These are phyloP conservation scores for Dissostichus mawsoni DNA, from an alignment of 2,113 vertebrate species.

Conservation along the genomic window DNA sequence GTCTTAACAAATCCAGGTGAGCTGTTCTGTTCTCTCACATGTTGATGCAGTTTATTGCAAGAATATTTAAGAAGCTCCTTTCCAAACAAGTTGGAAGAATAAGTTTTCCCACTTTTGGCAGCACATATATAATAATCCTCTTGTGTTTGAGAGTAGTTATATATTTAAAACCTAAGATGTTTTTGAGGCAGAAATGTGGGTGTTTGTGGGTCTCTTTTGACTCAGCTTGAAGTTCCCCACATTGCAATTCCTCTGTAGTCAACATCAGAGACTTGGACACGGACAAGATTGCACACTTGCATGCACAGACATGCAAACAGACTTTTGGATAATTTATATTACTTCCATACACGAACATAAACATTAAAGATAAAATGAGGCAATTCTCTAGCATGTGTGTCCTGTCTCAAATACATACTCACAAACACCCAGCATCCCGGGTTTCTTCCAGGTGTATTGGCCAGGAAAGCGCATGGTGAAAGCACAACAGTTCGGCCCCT, in stretches of 20 bases:
- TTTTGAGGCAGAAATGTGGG: constrained; percentile 63
- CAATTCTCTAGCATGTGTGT: constrained; percentile 8
- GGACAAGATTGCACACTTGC: constrained; percentile 62
- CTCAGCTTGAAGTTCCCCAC: constrained; percentile 36
- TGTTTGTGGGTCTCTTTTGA: constrained; percentile 43
- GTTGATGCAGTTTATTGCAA: constrained; percentile 7
- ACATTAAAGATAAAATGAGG: constrained; percentile 53
- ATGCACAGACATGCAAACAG: constrained; percentile 60
- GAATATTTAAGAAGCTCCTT: constrained; percentile 17
- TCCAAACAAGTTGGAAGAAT: constrained; percentile 12
- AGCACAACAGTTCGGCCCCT: constrained; percentile 53
- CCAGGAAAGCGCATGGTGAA: constrained; percentile 56
- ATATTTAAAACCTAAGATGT: constrained; percentile 61
- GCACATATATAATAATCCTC: constrained; percentile 47
- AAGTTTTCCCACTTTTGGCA: constrained; percentile 34
- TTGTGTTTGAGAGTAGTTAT: constrained; percentile 55
- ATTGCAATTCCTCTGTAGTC: constrained; percentile 64
- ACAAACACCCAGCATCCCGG: constrained; percentile 14
- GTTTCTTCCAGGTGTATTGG: constrained; percentile 5
- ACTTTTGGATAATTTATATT: constrained; percentile 63
- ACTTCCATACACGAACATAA: constrained; percentile 55
- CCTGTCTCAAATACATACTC: constrained; percentile 30
- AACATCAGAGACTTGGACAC: constrained; percentile 69
- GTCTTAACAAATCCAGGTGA: constrained; percentile 35
- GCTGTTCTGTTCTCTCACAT: constrained; percentile 23